Conservation (phyloP, 2,797 vertebrate species). For the Heliangelus exortis region DNA sequence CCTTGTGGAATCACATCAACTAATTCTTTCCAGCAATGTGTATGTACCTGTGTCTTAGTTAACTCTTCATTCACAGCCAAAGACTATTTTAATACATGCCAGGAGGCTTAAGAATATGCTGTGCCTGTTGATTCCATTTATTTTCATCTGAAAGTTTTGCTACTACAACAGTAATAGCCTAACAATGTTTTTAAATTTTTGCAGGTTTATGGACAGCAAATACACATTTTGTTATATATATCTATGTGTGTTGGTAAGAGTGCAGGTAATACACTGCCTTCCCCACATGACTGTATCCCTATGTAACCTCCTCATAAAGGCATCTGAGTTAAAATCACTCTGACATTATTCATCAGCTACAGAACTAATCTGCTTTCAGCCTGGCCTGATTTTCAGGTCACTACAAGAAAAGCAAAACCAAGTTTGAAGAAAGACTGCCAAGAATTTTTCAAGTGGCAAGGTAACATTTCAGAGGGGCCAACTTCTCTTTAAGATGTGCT, state of each 20-base stretch:
- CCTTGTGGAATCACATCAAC: not conserved
- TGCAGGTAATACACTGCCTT: not conserved
- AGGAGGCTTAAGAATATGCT: not conserved
- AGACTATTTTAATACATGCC: not conserved
- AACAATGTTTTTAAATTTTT: not conserved
- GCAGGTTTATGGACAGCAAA: not conserved
- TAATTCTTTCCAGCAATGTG: not conserved
- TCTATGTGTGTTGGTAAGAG: not conserved
- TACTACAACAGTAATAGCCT: not conserved
- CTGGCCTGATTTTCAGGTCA: conserved; percentile 25
- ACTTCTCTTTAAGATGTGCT: not conserved
- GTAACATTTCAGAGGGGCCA: not conserved
- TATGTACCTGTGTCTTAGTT: not conserved
- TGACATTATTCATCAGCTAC: conserved; percentile 18
- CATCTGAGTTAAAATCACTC: not conserved
- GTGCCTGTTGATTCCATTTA: not conserved
- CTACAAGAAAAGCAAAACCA: not conserved
- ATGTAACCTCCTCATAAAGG: not conserved
- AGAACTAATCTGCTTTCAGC: conserved; percentile 16
- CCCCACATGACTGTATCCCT: not conserved
- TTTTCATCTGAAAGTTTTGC: not conserved
- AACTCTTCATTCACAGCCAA: not conserved
- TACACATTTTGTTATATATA: not conserved
- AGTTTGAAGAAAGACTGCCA: conserved; percentile 23
- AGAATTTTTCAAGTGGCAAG: conserved; percentile 15